phyloP scores from a whole-genome alignment of 2,113 vertebrate species.

The Pterophyllum scalare region DNA sequence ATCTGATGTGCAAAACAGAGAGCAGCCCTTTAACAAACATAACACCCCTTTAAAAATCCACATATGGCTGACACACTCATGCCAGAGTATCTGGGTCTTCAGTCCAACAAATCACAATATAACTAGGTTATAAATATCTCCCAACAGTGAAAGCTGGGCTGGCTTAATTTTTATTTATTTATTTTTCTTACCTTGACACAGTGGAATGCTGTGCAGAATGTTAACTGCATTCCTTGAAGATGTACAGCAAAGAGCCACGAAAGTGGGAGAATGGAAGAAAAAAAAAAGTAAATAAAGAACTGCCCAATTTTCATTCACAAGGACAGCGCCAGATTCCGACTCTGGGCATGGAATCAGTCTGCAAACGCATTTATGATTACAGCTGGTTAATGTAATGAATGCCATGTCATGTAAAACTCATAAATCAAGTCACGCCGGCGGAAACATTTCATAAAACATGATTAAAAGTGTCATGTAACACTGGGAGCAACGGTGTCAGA shows the following conservation, averaged over 20 bases:
- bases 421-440: conserved; percentile 66
- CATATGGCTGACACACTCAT: background rate
- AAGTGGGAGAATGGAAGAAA: background rate
- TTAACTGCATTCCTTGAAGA: conserved; percentile 26
- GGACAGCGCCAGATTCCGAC: conserved; percentile 71
- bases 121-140: background rate
- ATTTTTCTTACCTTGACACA: background rate
- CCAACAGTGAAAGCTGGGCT: background rate
- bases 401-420: conserved; percentile 71
- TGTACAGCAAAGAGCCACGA: background rate
- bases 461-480: conserved; percentile 80
- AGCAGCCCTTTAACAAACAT: background rate
- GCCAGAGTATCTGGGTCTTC: background rate
- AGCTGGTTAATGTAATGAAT: conserved; percentile 66
- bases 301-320: conserved; percentile 10
- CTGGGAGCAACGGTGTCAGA: conserved; percentile 66
- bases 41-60: background rate
- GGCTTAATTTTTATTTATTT: background rate
- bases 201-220: conserved; percentile 2
- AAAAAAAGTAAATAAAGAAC: background rate
- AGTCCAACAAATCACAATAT: background rate
- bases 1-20: background rate
- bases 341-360: conserved; percentile 40
- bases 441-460: conserved; percentile 75
- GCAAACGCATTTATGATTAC: conserved; percentile 36